These are phyloP conservation scores for Cyprinodon variegatus DNA, from an alignment of 2,113 vertebrate species.

Conservation along the genomic window DNA sequence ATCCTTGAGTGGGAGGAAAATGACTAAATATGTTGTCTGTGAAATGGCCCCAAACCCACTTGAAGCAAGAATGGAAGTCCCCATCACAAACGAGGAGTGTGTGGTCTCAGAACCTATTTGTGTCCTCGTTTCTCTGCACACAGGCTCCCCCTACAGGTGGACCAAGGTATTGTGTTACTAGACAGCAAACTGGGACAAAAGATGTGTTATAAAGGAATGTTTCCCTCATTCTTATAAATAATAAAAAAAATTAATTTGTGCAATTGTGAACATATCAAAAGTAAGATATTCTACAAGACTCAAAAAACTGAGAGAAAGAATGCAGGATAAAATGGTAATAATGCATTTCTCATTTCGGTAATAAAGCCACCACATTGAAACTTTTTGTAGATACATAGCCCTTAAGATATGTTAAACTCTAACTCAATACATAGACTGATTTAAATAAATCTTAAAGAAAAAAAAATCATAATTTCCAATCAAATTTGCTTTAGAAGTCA, in stretches of 20 bases:
- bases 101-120: constrained; percentile 50
- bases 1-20: constrained; percentile 71
- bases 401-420: background rate
- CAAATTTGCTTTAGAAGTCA: background rate
- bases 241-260: no score
- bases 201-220: background rate
- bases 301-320: background rate
- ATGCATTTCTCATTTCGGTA: background rate
- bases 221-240: background rate
- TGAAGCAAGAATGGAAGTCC: constrained; percentile 76
- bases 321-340: background rate
- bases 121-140: constrained; percentile 60
- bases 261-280: no score
- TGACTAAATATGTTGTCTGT: constrained; percentile 73
- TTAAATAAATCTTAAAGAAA: background rate
- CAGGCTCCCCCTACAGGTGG: constrained; percentile 78
- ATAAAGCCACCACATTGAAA: background rate
- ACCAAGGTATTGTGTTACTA: constrained; percentile 55
- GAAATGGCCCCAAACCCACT: constrained; percentile 74
- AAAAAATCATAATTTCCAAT: background rate
- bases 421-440: background rate
- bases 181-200: constrained; percentile 44
- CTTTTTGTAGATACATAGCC: background rate
- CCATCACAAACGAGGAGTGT: constrained; percentile 61
- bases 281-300: background rate